A percentile compares a stretch with the other conserved stretches of the same genome.
Evolutionary conservation across 2,113 vertebrate genomes (phyloP).

Genomic region (Gopherus flavomarginatus): DNA sequence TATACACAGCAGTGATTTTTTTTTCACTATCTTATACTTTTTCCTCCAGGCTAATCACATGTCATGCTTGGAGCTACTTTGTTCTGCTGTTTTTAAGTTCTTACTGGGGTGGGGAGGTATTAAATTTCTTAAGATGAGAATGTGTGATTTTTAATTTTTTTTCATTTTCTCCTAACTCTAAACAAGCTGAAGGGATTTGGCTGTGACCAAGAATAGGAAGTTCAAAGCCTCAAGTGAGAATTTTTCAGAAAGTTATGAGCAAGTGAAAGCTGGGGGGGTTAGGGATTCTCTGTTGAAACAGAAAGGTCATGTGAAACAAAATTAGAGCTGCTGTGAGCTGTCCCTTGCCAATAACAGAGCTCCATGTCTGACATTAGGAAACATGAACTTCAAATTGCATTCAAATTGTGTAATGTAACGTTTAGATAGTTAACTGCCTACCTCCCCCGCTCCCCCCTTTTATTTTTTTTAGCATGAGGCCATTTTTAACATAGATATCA

Average conservation of each 20-base stretch:
- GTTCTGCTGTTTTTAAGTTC: not conserved
- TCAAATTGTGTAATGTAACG: not conserved
- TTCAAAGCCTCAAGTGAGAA: not conserved
- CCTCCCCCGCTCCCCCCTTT: fast-evolving
- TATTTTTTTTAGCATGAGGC: not conserved
- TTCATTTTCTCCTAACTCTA: not conserved
- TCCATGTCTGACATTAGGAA: not conserved
- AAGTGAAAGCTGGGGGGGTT: not conserved
- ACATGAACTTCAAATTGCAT: not conserved
- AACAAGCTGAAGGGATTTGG: not conserved
- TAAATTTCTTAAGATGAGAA: not conserved
- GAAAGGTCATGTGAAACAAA: constrained; percentile 6
- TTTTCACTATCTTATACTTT: not conserved
- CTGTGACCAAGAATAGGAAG: constrained; percentile 9
- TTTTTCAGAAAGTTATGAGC: not conserved
- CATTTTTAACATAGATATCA: not conserved
- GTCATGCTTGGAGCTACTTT: not conserved
- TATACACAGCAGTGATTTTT: not conserved
- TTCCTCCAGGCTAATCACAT: not conserved
- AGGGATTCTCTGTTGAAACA: not conserved
- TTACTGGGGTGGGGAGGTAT: not conserved
- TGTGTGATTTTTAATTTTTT: not conserved
- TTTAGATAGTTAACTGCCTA: not conserved
- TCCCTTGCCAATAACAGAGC: not conserved
- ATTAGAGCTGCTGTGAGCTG: not conserved